Evolutionary conservation across 1,140 invertebrate species (phyloP).

Genomic region (Phortica variegata): DNA sequence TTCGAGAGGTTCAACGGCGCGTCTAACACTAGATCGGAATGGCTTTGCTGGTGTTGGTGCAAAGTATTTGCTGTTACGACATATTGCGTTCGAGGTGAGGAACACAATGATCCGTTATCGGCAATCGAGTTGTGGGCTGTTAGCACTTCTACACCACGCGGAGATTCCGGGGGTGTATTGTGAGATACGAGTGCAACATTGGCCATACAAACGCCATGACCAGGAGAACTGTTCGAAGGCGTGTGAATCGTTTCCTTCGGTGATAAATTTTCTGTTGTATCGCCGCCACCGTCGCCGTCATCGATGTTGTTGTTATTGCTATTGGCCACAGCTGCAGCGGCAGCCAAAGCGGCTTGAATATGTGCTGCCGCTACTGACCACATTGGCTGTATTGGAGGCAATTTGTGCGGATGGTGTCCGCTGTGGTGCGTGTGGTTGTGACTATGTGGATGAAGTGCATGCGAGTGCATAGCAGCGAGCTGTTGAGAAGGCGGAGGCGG

Average conservation of each 20-base stretch:
- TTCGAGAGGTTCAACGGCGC: constrained; percentile 86
- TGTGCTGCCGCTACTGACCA: constrained; percentile 52
- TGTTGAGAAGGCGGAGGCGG: constrained; percentile 28
- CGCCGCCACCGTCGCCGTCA: neutral
- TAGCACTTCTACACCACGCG: constrained; percentile 30
- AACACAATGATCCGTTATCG: too few relatives aligned
- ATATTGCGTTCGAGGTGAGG: constrained; percentile 31
- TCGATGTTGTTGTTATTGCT: constrained; percentile 22
- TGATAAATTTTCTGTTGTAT: constrained; percentile 13
- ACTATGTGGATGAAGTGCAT: constrained; percentile 13
- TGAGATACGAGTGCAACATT: constrained; percentile 23
- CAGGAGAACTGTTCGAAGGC: neutral
- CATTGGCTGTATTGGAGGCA: constrained; percentile 37
- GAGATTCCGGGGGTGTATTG: constrained; percentile 57
- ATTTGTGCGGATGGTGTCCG: constrained; percentile 21
- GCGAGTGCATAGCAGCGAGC: constrained; percentile 7
- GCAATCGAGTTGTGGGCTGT: too few relatives aligned
- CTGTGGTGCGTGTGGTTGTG: constrained; percentile 10
- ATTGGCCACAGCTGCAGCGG: constrained; percentile 37
- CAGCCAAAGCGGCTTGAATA: constrained; percentile 48
- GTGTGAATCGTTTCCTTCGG: constrained; percentile 7
- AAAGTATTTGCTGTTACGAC: constrained; percentile 16
- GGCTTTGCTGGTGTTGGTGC: too few relatives aligned
- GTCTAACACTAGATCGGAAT: constrained; percentile 67
- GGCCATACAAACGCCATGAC: neutral